A percentile compares a stretch with the other conserved stretches of the same genome.
Conservation (phyloP, 2,113 vertebrate genomes). For the Columba janthina region DNA sequence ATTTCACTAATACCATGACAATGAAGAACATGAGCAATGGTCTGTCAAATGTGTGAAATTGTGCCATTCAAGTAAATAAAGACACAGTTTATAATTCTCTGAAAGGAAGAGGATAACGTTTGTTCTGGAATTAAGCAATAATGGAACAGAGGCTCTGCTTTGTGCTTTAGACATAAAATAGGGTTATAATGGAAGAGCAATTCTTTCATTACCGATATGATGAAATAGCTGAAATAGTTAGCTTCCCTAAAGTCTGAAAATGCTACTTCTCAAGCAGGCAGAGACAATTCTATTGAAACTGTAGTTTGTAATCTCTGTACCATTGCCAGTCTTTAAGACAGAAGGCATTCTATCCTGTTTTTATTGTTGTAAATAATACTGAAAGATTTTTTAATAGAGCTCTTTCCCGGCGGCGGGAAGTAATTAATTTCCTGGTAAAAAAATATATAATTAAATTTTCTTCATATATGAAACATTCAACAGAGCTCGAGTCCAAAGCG, state of each 20-base stretch:
- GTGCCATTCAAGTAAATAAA: constrained; percentile 72
- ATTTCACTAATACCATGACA: constrained; percentile 74
- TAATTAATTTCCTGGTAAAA: neutral
- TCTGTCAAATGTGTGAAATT: constrained; percentile 66
- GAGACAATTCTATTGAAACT: neutral
- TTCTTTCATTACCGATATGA: constrained; percentile 17
- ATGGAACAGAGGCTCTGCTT: constrained; percentile 53
- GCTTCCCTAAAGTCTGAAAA: neutral
- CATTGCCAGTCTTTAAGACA: neutral
- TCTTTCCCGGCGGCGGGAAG: neutral
- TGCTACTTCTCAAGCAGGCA: neutral
- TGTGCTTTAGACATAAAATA: neutral
- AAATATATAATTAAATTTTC: rapidly evolving
- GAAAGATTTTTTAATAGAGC: neutral
- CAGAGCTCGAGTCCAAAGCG: neutral
- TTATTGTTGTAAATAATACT: neutral
- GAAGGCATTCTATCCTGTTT: neutral
- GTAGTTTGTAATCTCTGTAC: neutral
- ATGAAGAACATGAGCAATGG: constrained; percentile 69
- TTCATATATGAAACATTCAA: neutral
- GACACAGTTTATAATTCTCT: constrained; percentile 66
- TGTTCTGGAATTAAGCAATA: constrained; percentile 70
- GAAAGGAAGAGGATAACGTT: constrained; percentile 62
- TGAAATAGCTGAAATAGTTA: constrained; percentile 14
- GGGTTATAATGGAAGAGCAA: neutral